Evolutionary conservation across 1,140 invertebrate genomes (phyloP).

Genomic region (Drusus annulatus): DNA sequence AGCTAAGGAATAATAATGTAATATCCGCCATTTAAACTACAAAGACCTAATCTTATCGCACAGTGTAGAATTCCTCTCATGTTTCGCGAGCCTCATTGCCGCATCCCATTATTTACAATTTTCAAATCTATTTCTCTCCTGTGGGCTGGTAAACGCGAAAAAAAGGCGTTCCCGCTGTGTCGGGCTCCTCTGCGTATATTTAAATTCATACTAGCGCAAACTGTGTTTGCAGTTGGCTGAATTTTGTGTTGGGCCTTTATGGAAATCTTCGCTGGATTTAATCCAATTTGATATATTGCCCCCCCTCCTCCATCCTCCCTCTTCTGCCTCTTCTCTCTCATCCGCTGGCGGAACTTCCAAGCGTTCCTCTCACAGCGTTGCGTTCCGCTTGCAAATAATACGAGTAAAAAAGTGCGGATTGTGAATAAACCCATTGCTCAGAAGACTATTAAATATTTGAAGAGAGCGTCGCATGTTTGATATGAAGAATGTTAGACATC

Average conservation of each 20-base stretch:
- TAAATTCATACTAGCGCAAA: conserved; percentile 54
- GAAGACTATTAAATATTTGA: too few species aligned
- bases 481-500: too few species aligned
- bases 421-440: too few species aligned
- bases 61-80: too few species aligned
- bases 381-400: background rate
- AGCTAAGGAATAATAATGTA: too few species aligned
- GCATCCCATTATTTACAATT: background rate
- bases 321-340: background rate
- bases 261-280: conserved; percentile 46
- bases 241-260: conserved; percentile 42
- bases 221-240: conserved; percentile 50
- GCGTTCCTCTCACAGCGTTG: background rate
- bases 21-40: too few species aligned
- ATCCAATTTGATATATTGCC: conserved; percentile 48
- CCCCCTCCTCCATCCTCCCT: background rate
- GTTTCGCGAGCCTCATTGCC: background rate
- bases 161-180: conserved; percentile 28
- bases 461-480: too few species aligned
- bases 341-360: background rate
- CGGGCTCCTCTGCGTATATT: conserved; percentile 40
- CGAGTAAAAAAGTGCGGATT: background rate
- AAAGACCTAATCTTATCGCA: too few species aligned
- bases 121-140: conserved; percentile 18
- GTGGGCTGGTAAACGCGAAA: background rate